A percentile compares a stretch with the other conserved stretches of the same genome.
Conservation (phyloP, 37 sponge, comb jelly and placozoan genomes). For the Geodia barretti region DNA sequence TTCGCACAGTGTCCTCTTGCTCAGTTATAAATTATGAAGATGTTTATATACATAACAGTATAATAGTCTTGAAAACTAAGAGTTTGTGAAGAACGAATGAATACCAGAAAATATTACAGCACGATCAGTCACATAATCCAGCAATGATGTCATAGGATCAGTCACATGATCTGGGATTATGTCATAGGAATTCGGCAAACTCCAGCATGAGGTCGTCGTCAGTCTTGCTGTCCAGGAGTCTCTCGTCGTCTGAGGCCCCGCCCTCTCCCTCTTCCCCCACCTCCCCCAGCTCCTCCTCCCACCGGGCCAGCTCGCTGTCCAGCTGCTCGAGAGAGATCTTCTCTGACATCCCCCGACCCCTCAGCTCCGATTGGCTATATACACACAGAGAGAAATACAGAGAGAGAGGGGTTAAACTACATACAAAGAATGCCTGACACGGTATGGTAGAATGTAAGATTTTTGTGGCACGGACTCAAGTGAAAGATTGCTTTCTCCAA, state of each 20-base stretch:
- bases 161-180: background rate
- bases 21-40: no score
- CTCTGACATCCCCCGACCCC: background rate
- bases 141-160: background rate
- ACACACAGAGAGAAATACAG: no score
- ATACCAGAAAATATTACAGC: no score
- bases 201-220: slow-evolving; percentile 76
- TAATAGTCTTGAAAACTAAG: no score
- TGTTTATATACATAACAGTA: no score
- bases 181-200: slow-evolving; percentile 64
- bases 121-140: no score
- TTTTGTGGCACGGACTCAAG: no score
- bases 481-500: no score
- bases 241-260: background rate
- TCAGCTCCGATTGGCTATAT: slow-evolving; percentile 30
- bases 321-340: background rate
- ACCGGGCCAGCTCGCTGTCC: background rate
- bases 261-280: slow-evolving; percentile 2
- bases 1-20: no score
- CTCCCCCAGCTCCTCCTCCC: slow-evolving; percentile 27
- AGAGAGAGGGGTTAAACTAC: background rate
- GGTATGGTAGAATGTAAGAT: no score
- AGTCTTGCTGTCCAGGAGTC: slow-evolving; percentile 31
- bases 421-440: background rate
- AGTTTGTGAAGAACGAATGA: no score